Conservation (phyloP, 1,140 invertebrate genomes). For the Pemphigus obesinymphae region DNA sequence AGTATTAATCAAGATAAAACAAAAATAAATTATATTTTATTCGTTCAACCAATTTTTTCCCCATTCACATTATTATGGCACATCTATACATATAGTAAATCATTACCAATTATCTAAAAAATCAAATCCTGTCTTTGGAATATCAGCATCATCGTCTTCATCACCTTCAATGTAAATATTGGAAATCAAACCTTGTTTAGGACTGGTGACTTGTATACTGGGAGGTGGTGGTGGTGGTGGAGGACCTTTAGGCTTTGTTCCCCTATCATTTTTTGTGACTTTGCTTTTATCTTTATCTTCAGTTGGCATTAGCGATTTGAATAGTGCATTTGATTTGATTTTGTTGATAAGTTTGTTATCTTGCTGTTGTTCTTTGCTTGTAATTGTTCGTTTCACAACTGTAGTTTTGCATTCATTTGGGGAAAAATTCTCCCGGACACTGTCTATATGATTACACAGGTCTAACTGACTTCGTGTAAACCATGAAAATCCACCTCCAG, state of each 20-base stretch:
- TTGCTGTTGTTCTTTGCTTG: not conserved
- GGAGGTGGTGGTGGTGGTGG: slow-evolving; percentile 44
- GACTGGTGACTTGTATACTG: not conserved
- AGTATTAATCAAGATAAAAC: no score
- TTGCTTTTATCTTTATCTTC: slow-evolving; percentile 26
- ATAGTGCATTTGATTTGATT: slow-evolving; percentile 17
- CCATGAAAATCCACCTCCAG: slow-evolving; percentile 70
- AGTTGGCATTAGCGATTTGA: slow-evolving; percentile 5
- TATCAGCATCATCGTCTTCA: slow-evolving; percentile 43
- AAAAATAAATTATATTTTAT: not conserved
- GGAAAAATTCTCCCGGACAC: slow-evolving; percentile 35
- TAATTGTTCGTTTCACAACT: not conserved
- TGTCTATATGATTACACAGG: slow-evolving; percentile 50
- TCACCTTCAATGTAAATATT: not conserved
- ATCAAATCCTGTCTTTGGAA: slow-evolving; percentile 47
- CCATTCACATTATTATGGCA: not conserved
- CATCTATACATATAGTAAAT: not conserved
- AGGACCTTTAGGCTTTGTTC: slow-evolving; percentile 43
- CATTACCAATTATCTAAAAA: slow-evolving; percentile 47
- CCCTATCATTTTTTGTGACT: not conserved
- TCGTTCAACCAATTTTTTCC: not conserved
- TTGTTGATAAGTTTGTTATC: slow-evolving; percentile 29
- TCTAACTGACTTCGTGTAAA: slow-evolving; percentile 73
- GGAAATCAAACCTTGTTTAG: not conserved
- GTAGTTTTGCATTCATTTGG: slow-evolving; percentile 12